These are phyloP conservation scores for Pangasius mekongensis DNA, from an alignment of 2,797 vertebrate genomes.

Conservation along the genomic window DNA sequence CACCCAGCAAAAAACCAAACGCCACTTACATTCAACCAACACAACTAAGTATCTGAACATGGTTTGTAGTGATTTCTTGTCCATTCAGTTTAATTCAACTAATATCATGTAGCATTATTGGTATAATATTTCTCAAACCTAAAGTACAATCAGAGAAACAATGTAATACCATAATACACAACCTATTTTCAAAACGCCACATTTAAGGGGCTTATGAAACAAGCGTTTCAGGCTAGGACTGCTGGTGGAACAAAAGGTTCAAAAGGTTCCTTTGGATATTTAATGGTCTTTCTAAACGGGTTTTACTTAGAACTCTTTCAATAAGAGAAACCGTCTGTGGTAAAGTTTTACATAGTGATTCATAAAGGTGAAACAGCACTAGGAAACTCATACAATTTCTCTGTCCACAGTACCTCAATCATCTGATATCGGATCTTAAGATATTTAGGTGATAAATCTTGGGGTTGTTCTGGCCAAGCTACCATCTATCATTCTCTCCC, in stretches of 20 bases:
- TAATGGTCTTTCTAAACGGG: neutral
- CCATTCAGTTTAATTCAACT: neutral
- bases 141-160: neutral
- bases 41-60: no score
- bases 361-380: slow-evolving; percentile 10
- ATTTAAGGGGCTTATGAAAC: neutral
- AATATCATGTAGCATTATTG: neutral
- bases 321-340: neutral
- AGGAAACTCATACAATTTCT: neutral
- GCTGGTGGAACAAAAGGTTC: neutral
- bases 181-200: neutral
- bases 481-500: neutral
- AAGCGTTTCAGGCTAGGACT: neutral
- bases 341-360: slow-evolving; percentile 16
- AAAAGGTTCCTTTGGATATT: neutral
- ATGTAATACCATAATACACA: neutral
- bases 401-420: neutral
- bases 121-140: neutral
- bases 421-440: neutral
- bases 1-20: neutral
- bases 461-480: neutral
- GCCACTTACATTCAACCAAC: neutral
- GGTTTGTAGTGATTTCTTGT: neutral
- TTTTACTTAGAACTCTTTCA: neutral
- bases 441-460: slow-evolving; percentile 3